A percentile compares a stretch with the other conserved stretches of the same genome.
phyloP scores from a whole-genome alignment of 2,797 vertebrate species.

The Amazona ochrocephala region DNA sequence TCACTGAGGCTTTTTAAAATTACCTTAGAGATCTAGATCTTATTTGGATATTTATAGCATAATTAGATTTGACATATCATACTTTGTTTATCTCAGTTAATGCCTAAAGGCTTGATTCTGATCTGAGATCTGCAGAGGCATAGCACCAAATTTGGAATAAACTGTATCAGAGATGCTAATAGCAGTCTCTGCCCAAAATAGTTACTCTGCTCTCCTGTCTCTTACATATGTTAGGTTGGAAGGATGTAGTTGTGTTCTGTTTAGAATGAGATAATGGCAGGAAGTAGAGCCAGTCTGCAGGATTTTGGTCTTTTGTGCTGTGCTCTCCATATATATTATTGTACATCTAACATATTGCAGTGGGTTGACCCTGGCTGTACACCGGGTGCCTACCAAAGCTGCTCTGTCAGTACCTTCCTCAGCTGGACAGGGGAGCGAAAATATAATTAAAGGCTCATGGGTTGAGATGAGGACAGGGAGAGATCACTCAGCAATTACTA shows the following conservation, averaged over 20 bases:
- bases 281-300: not conserved
- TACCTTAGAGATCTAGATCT: conserved; percentile 55
- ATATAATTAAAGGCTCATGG: not conserved
- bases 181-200: conserved; percentile 24
- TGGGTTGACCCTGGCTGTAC: not conserved
- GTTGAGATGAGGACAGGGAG: not conserved
- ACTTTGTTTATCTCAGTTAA: conserved; percentile 60
- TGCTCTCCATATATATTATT: not conserved
- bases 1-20: conserved; percentile 21
- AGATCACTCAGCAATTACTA: not conserved
- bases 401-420: not conserved
- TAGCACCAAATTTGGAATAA: conserved; percentile 38
- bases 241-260: not conserved
- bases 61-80: conserved; percentile 43
- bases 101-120: conserved; percentile 48
- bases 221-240: not conserved
- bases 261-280: not conserved
- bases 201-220: not conserved
- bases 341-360: not conserved
- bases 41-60: conserved; percentile 53
- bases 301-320: not conserved
- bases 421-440: not conserved
- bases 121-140: conserved; percentile 22
- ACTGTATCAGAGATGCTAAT: conserved; percentile 29
- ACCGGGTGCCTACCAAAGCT: not conserved